Evolutionary conservation across 2,113 vertebrate genomes (phyloP).

Genomic region (Calonectris borealis): DNA sequence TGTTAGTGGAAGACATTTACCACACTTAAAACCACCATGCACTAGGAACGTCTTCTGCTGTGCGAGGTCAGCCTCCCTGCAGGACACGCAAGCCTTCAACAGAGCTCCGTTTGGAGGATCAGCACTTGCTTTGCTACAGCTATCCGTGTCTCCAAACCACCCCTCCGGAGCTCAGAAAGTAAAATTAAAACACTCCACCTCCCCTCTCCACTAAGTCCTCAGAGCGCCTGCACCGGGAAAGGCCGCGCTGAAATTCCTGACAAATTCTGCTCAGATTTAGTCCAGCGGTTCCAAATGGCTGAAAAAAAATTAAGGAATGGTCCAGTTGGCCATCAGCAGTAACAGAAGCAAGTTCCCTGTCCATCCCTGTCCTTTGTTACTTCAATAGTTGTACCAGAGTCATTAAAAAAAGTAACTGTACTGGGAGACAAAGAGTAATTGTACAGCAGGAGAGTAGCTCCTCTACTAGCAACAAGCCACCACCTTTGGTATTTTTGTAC

Average conservation of each 20-base stretch:
- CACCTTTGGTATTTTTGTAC: neutral
- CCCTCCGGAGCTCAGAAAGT: neutral
- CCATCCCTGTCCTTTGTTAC: neutral
- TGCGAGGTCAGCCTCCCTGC: neutral
- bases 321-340: rapidly evolving
- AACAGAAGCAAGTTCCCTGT: neutral
- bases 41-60: neutral
- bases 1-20: neutral
- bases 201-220: neutral
- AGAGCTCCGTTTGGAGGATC: neutral
- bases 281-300: neutral
- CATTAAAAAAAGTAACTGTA: neutral
- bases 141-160: neutral
- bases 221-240: neutral
- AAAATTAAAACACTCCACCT: neutral
- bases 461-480: neutral
- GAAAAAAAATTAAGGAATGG: neutral
- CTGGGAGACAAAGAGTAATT: neutral
- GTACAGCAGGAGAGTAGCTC: neutral
- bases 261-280: neutral
- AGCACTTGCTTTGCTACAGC: neutral
- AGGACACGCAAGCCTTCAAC: neutral
- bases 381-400: neutral
- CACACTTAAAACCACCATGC: neutral
- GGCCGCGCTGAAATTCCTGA: too few relatives aligned